These are phyloP conservation scores for Quadroppia sp. DNA, from an alignment of 2,888 invertebrate species.

Conservation along the genomic window DNA sequence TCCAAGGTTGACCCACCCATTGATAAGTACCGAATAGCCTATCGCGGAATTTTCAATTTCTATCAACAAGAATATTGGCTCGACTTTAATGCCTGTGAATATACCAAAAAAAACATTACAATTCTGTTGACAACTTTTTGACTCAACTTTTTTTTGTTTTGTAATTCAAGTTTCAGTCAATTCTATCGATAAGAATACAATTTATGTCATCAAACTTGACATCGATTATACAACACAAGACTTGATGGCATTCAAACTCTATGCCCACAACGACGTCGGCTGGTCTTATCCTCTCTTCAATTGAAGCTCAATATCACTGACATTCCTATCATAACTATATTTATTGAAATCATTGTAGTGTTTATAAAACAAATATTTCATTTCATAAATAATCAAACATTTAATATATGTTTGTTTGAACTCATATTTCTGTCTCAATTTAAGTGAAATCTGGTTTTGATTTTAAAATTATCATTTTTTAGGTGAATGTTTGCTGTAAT, in stretches of 20 bases:
- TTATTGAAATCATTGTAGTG: no score
- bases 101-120: no score
- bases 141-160: no score
- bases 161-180: neutral
- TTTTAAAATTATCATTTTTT: no score
- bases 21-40: conserved; percentile 6
- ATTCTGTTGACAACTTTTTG: no score
- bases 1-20: neutral
- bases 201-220: conserved; percentile 8
- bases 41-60: conserved; percentile 5
- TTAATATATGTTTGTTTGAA: neutral
- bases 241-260: neutral
- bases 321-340: neutral
- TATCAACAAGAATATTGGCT: conserved; percentile 13
- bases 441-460: no score
- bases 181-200: neutral
- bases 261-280: conserved; percentile 1
- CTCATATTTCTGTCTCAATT: no score
- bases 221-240: neutral
- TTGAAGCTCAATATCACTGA: neutral
- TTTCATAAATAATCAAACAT: neutral
- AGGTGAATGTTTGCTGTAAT: no score
- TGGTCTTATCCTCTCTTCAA: conserved; percentile 5
- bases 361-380: neutral
- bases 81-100: conserved; percentile 14